Conservation (phyloP, 2,113 vertebrate species). For the Myrmophylax atrothorax region DNA sequence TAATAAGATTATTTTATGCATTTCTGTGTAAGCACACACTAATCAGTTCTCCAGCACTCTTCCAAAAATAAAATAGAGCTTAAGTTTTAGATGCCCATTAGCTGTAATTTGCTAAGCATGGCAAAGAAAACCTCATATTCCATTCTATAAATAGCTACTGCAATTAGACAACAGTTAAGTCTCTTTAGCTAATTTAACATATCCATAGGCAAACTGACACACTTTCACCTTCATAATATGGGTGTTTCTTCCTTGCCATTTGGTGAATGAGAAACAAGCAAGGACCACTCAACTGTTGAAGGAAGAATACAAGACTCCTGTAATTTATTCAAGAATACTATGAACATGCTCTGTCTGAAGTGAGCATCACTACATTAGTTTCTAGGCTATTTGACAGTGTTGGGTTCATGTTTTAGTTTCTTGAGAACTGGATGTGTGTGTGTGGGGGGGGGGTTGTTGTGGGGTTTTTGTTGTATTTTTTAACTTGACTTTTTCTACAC, state of each 20-base stretch:
- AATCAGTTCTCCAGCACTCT: background rate
- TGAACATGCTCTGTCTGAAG: background rate
- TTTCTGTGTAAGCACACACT: background rate
- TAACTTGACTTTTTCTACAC: background rate
- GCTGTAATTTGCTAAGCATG: background rate
- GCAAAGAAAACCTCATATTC: background rate
- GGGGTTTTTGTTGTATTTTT: background rate
- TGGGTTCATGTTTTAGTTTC: background rate
- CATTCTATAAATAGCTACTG: background rate
- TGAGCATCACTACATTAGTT: background rate
- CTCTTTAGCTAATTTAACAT: background rate
- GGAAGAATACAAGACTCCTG: background rate
- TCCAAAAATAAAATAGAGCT: background rate
- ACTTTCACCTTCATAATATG: background rate
- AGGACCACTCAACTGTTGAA: background rate
- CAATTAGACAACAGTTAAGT: background rate
- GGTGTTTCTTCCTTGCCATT: background rate
- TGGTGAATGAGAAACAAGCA: background rate
- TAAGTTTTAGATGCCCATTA: background rate
- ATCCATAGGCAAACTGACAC: background rate
- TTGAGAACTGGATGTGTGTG: background rate
- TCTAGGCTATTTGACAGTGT: background rate
- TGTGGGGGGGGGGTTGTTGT: background rate
- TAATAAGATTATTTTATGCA: slow-evolving; percentile 3
- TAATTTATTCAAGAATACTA: background rate